Evolutionary conservation across 2,797 vertebrate species (phyloP).

Genomic region (Thaleichthys pacificus): DNA sequence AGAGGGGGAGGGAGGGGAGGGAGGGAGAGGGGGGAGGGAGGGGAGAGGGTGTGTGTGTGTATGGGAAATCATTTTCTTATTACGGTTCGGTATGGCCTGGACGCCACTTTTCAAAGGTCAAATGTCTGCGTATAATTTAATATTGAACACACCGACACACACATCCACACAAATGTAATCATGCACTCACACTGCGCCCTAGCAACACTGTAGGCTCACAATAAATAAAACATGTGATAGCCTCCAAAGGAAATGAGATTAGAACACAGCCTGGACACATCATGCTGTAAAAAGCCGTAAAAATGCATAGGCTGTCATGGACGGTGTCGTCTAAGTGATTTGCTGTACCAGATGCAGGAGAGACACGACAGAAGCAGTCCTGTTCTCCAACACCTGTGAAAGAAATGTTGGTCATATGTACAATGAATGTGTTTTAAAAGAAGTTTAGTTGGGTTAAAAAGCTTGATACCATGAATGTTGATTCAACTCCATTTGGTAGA

Average conservation of each 20-base stretch:
- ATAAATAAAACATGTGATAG: slow-evolving; percentile 65
- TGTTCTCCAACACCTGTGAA: no score
- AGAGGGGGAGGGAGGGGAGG: slow-evolving; percentile 47
- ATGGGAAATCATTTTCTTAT: not conserved
- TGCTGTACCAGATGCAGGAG: slow-evolving; percentile 3
- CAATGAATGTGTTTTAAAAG: no score
- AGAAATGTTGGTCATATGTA: no score
- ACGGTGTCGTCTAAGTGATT: slow-evolving; percentile 7
- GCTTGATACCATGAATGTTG: no score
- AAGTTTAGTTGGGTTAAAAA: no score
- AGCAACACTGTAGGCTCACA: slow-evolving; percentile 37
- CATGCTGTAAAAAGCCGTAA: slow-evolving; percentile 23
- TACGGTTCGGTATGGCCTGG: slow-evolving; percentile 28
- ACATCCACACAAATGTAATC: slow-evolving; percentile 17
- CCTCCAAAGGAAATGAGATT: slow-evolving; percentile 37
- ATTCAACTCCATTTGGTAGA: no score
- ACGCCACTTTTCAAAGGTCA: slow-evolving; percentile 40
- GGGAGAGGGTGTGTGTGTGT: not conserved
- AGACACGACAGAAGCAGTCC: not conserved
- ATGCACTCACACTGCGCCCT: slow-evolving; percentile 9
- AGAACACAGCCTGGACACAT: slow-evolving; percentile 26
- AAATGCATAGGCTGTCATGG: slow-evolving; percentile 24
- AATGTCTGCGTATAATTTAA: slow-evolving; percentile 52
- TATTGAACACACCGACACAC: slow-evolving; percentile 22
- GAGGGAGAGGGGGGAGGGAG: no score